Evolutionary conservation across 2,797 vertebrate species (phyloP).

Genomic region (Cirrhinus molitorella): DNA sequence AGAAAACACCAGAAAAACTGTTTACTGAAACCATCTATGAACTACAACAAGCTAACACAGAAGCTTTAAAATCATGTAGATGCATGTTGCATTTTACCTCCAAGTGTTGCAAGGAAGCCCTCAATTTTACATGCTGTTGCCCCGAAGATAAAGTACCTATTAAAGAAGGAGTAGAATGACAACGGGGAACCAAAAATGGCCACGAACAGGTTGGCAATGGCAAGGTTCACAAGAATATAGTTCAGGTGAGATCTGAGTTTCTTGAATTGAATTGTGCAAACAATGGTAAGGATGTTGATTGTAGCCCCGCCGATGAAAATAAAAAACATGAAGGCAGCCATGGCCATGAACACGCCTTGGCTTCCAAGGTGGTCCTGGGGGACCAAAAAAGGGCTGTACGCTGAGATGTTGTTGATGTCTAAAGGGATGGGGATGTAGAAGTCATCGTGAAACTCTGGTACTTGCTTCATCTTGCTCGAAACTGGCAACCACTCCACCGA

Average conservation of each 20-base stretch:
- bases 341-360: slow-evolving; percentile 68
- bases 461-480: slow-evolving; percentile 64
- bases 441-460: slow-evolving; percentile 74
- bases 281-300: slow-evolving; percentile 79
- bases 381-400: slow-evolving; percentile 80
- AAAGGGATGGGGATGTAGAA: slow-evolving; percentile 81
- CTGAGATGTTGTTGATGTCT: slow-evolving; percentile 77
- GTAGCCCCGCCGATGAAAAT: slow-evolving; percentile 70
- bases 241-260: slow-evolving; percentile 84
- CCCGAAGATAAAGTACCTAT: slow-evolving; percentile 78
- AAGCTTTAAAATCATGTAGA: background rate
- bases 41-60: background rate
- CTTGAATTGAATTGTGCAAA: slow-evolving; percentile 79
- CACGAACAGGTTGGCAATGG: slow-evolving; percentile 78
- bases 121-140: slow-evolving; percentile 78
- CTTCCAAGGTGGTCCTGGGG: slow-evolving; percentile 82
- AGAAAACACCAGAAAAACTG: background rate
- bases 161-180: slow-evolving; percentile 76
- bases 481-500: background rate
- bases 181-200: slow-evolving; percentile 76
- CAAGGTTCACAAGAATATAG: slow-evolving; percentile 86
- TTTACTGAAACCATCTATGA: background rate
- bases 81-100: slow-evolving; percentile 68
- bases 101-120: slow-evolving; percentile 78
- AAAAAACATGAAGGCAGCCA: slow-evolving; percentile 80